Percentiles rank a stretch among this genome's conserved stretches.
These are phyloP conservation scores for Schizothorax lantsangensis DNA, from an alignment of 2,797 vertebrate species.

Conservation along the genomic window DNA sequence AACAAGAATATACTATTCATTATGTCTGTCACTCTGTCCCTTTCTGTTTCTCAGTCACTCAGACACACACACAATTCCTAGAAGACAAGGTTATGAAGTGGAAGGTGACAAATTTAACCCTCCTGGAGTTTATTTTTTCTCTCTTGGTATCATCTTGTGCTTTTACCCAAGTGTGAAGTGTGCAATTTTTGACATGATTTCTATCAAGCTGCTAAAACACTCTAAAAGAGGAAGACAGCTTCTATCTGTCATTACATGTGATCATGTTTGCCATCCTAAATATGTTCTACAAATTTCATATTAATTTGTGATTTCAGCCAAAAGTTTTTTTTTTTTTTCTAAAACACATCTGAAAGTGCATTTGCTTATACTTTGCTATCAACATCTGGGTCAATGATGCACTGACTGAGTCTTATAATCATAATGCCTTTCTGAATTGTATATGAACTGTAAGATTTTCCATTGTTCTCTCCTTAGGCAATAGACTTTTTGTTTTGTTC, in stretches of 20 bases:
- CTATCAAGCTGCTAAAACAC: constrained; percentile 36
- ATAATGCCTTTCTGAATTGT: background rate
- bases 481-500: background rate
- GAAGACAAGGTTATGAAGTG: background rate
- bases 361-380: background rate
- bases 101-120: constrained; percentile 38
- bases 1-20: background rate
- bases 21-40: background rate
- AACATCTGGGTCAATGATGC: background rate
- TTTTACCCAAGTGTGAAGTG: constrained; percentile 44
- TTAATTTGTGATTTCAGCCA: background rate
- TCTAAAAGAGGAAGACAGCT: background rate
- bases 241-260: background rate
- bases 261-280: constrained; percentile 5
- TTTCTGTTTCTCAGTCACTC: background rate
- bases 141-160: constrained; percentile 37
- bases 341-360: background rate
- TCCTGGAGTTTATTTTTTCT: constrained; percentile 1
- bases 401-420: background rate
- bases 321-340: background rate
- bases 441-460: background rate
- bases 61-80: background rate
- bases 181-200: background rate
- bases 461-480: background rate
- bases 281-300: background rate